phyloP scores from a whole-genome alignment of 2,888 invertebrate genomes.

The Leucophenga montana region DNA sequence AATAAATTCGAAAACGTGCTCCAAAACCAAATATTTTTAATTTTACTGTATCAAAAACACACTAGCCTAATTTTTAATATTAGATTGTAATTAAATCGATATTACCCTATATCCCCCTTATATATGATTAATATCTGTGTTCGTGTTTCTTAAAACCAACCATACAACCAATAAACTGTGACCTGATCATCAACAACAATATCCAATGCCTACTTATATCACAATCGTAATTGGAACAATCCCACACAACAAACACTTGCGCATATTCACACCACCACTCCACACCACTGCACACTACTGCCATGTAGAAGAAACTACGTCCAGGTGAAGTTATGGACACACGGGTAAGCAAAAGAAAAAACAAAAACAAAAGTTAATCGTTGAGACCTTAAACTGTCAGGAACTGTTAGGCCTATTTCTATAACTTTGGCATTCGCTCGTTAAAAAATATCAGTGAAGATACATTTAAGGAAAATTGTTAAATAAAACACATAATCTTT shows the following conservation, averaged over 20 bases:
- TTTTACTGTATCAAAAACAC: too few relatives aligned
- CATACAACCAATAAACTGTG: constrained; percentile 24
- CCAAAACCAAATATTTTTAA: too few relatives aligned
- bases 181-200: constrained; percentile 18
- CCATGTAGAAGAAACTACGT: constrained; percentile 79
- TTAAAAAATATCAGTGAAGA: too few relatives aligned
- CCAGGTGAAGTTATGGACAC: constrained; percentile 94
- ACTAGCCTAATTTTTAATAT: too few relatives aligned
- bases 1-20: too few relatives aligned
- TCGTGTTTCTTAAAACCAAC: constrained; percentile 34
- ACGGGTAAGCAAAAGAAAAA: constrained; percentile 81
- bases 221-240: constrained; percentile 31
- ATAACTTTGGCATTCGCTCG: too few relatives aligned
- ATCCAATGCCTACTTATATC: constrained; percentile 12
- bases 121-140: constrained; percentile 26
- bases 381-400: too few relatives aligned
- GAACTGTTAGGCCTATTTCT: too few relatives aligned
- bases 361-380: too few relatives aligned
- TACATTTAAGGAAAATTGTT: too few relatives aligned
- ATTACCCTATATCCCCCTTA: constrained; percentile 1
- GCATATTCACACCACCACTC: constrained; percentile 41
- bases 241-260: constrained; percentile 45
- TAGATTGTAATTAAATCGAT: not conserved
- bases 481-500: too few relatives aligned
- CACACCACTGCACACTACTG: constrained; percentile 34